Evolutionary conservation across 2,113 vertebrate species (phyloP).

Genomic region (Menura novaehollandiae): DNA sequence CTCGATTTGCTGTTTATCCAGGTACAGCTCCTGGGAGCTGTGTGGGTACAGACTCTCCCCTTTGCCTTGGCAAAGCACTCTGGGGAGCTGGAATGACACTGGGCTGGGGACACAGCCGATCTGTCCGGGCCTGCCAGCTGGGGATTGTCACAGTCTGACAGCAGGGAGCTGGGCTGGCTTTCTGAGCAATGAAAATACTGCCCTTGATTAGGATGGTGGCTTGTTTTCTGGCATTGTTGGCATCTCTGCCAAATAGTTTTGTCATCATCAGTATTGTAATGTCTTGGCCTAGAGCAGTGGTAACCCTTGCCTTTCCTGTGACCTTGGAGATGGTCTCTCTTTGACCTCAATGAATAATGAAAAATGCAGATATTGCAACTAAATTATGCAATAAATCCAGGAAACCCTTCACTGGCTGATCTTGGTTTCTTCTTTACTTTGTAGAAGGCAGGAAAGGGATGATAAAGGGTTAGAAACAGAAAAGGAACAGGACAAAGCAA

Average conservation of each 20-base stretch:
- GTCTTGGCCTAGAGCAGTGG: not conserved
- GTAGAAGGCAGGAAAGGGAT: not conserved
- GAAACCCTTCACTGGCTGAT: not conserved
- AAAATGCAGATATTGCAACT: not conserved
- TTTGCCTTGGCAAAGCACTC: not conserved
- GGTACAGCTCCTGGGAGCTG: not conserved
- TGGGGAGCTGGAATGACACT: not conserved
- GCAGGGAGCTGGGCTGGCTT: conserved; percentile 25
- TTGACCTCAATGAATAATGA: not conserved
- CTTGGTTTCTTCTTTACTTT: not conserved
- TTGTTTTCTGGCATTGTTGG: not conserved
- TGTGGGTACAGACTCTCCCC: not conserved
- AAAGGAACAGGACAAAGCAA: not conserved
- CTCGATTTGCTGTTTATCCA: not conserved
- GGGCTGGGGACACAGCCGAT: not conserved
- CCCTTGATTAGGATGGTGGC: not conserved
- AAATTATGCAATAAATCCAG: not conserved
- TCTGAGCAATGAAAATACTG: not conserved
- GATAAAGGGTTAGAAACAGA: not conserved
- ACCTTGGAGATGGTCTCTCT: not conserved
- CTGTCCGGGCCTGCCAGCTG: not conserved
- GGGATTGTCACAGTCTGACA: conserved; percentile 20
- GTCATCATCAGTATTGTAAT: not conserved
- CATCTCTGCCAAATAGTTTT: conserved; percentile 3
- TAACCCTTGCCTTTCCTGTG: not conserved